A percentile compares a stretch with the other conserved stretches of the same genome.
Conservation (phyloP, 2,797 vertebrate genomes). For the Salmo trutta region DNA sequence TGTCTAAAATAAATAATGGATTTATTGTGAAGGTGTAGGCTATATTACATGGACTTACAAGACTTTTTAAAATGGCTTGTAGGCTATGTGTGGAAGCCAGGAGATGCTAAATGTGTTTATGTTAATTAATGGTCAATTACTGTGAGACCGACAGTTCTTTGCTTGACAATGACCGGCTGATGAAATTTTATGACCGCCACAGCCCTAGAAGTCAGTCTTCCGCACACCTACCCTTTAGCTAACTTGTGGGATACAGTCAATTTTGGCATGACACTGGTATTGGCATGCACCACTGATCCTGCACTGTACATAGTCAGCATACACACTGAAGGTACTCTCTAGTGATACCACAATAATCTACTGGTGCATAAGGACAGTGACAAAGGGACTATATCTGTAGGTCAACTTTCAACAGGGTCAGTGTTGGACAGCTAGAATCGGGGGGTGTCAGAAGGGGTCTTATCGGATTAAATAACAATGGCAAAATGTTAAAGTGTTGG, state of each 20-base stretch:
- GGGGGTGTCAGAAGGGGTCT: neutral
- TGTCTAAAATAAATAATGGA: no score
- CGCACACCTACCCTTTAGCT: neutral
- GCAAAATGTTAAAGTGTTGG: conserved; percentile 28
- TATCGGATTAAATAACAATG: conserved; percentile 30
- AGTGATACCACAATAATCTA: neutral
- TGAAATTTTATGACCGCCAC: no score
- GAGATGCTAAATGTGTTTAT: no score
- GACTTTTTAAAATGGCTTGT: no score
- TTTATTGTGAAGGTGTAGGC: no score
- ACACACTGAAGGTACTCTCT: neutral
- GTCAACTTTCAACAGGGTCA: conserved; percentile 1
- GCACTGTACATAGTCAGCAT: neutral
- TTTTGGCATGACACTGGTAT: no score
- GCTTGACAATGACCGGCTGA: no score
- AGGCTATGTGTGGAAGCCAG: no score
- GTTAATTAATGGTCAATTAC: no score
- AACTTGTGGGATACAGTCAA: neutral
- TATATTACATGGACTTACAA: no score
- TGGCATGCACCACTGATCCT: neutral
- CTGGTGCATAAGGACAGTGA: conserved; percentile 3
- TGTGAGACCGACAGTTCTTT: no score
- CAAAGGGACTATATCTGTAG: neutral
- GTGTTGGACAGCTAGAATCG: conserved; percentile 6
- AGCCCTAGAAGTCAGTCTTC: neutral